These are phyloP conservation scores for Paradoxurus hermaphroditus DNA, from an alignment of 2,113 vertebrate species.

Conservation along the genomic window DNA sequence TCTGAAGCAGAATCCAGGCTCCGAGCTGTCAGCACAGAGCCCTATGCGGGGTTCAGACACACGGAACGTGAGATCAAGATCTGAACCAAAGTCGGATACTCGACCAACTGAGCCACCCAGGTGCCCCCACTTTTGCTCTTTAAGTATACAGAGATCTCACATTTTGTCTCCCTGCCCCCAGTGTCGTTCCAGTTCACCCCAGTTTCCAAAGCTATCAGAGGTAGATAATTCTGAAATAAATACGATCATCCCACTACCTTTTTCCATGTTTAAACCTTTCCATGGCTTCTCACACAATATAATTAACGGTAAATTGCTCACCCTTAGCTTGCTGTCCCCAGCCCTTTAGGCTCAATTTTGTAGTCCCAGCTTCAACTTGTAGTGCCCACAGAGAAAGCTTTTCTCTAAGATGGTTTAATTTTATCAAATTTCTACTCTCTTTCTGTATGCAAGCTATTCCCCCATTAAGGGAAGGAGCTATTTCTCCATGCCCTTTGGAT, in stretches of 20 bases:
- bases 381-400: not conserved
- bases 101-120: too few relatives aligned
- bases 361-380: not conserved
- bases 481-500: not conserved
- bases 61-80: too few relatives aligned
- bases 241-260: not conserved
- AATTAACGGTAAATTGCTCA: not conserved
- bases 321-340: not conserved
- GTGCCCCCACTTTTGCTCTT: not conserved
- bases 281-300: not conserved
- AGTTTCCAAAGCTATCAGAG: not conserved
- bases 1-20: too few relatives aligned
- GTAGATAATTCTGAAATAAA: not conserved
- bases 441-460: not conserved
- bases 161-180: not conserved
- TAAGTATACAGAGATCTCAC: not conserved
- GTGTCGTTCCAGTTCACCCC: accelerated
- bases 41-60: too few relatives aligned
- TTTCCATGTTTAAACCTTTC: not conserved
- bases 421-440: not conserved
- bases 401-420: not conserved
- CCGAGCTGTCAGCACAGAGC: too few relatives aligned
- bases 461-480: not conserved
- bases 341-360: not conserved
- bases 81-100: too few relatives aligned